phyloP scores from a whole-genome alignment of 2,113 vertebrate species.

The Arothron firmamentum region DNA sequence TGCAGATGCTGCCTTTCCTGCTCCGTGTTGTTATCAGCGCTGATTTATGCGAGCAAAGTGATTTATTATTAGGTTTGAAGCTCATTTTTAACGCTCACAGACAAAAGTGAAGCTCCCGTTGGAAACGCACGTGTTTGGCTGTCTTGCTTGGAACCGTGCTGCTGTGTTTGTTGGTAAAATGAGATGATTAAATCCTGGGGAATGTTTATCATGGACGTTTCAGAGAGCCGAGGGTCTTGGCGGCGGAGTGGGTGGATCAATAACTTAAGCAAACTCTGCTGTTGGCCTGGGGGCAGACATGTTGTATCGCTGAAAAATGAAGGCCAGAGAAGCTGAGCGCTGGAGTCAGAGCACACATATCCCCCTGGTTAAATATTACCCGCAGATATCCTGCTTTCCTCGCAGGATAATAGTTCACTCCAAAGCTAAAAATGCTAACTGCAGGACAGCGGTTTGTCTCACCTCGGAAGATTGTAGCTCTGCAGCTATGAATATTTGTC shows the following conservation, averaged over 20 bases:
- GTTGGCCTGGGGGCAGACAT: neutral
- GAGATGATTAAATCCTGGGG: neutral
- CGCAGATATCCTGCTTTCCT: too few species aligned
- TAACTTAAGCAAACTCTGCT: neutral
- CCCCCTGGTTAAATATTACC: neutral
- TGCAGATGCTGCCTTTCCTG: neutral
- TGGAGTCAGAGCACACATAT: neutral
- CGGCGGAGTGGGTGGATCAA: neutral
- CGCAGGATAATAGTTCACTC: too few species aligned
- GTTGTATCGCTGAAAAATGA: neutral
- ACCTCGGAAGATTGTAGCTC: too few species aligned
- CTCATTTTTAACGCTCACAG: too few species aligned
- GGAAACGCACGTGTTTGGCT: too few species aligned
- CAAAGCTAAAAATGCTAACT: too few species aligned
- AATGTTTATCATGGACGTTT: neutral
- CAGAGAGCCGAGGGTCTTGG: neutral
- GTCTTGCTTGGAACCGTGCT: neutral
- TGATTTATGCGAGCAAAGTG: neutral
- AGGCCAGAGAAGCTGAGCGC: neutral
- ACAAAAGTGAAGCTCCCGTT: too few species aligned
- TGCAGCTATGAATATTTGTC: too few species aligned
- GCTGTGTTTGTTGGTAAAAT: neutral
- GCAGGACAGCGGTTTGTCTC: too few species aligned
- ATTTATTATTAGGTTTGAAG: neutral
- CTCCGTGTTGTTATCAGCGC: neutral